Conservation (phyloP, 2,797 vertebrate genomes). For the Poecilia wingei region DNA sequence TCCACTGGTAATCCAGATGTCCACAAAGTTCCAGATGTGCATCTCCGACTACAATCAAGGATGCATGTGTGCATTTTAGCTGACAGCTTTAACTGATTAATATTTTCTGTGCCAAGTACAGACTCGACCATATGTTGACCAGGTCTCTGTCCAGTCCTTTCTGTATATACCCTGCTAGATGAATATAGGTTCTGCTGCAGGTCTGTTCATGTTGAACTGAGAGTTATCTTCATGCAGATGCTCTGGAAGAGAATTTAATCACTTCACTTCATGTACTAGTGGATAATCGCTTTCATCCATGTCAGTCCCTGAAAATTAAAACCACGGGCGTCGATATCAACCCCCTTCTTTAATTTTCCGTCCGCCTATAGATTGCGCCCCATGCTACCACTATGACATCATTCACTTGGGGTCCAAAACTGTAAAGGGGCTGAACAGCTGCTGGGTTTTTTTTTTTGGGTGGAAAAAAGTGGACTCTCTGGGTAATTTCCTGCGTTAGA, state of each 20-base stretch:
- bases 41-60: slow-evolving; percentile 50
- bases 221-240: not conserved
- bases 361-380: slow-evolving; percentile 29
- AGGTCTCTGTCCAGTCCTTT: slow-evolving; percentile 28
- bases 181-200: not conserved
- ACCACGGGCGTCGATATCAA: slow-evolving; percentile 32
- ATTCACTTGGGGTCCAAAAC: slow-evolving; percentile 51
- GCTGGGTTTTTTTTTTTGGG: slow-evolving; percentile 38
- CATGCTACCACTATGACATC: slow-evolving; percentile 64
- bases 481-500: slow-evolving; percentile 64
- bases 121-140: slow-evolving; percentile 49
- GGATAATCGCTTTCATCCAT: slow-evolving; percentile 22
- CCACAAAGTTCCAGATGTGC: slow-evolving; percentile 58
- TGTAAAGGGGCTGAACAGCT: slow-evolving; percentile 50
- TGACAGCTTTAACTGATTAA: slow-evolving; percentile 41
- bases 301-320: slow-evolving; percentile 28
- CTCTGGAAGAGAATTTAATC: not conserved
- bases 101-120: slow-evolving; percentile 54
- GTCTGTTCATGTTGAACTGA: not conserved
- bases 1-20: slow-evolving; percentile 61
- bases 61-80: slow-evolving; percentile 44
- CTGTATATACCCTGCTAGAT: not conserved
- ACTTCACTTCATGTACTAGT: slow-evolving; percentile 14
- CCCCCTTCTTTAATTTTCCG: slow-evolving; percentile 32
- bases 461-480: slow-evolving; percentile 72